phyloP scores from a whole-genome alignment of 1,140 invertebrate species.

The Diabrotica undecimpunctata region DNA sequence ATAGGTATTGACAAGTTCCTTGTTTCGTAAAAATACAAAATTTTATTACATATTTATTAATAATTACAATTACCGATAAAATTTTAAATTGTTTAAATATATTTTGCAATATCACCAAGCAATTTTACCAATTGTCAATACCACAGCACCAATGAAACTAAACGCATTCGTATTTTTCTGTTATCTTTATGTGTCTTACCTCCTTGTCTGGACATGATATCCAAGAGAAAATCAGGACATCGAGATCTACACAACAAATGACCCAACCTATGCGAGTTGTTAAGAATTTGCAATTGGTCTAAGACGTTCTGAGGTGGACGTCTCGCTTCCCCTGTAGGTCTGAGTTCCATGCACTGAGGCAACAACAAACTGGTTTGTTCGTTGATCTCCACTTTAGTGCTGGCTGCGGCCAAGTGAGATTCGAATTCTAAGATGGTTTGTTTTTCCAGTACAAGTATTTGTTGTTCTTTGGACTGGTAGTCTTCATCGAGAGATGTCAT shows the following conservation, averaged over 20 bases:
- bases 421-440: constrained; percentile 90
- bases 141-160: no score
- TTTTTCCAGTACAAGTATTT: constrained; percentile 70
- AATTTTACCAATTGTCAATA: no score
- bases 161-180: no score
- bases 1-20: no score
- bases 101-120: no score
- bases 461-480: constrained; percentile 48
- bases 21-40: no score
- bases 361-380: constrained; percentile 85
- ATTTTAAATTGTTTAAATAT: no score
- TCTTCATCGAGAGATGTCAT: constrained; percentile 46
- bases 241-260: constrained; percentile 85
- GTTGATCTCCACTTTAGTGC: constrained; percentile 82
- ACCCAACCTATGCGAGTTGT: constrained; percentile 77
- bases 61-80: no score
- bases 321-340: constrained; percentile 76
- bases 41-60: no score
- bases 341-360: constrained; percentile 73
- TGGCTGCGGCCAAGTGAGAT: constrained; percentile 83
- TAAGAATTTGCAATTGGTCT: constrained; percentile 78
- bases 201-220: constrained; percentile 86
- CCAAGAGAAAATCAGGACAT: constrained; percentile 87
- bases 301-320: constrained; percentile 73
- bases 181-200: not conserved